Evolutionary conservation across 2,797 vertebrate genomes (phyloP).

Genomic region (Tokudaia tokunoshimensis): DNA sequence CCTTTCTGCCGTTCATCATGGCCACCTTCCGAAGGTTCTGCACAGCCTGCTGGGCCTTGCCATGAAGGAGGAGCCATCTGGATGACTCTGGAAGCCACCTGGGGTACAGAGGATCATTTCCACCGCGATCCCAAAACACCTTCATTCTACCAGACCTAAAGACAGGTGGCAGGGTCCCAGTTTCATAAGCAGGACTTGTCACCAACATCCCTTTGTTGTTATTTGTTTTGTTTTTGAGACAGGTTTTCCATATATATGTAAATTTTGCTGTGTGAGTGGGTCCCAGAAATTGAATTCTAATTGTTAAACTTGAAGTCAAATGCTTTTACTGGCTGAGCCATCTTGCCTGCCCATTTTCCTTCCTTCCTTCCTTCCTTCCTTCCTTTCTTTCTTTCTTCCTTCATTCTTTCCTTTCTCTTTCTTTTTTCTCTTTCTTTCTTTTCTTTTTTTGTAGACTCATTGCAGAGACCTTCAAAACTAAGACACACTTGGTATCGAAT

Average conservation of each 20-base stretch:
- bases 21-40: constrained; percentile 90
- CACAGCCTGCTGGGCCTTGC: constrained; percentile 89
- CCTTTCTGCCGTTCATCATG: constrained; percentile 86
- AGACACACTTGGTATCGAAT: neutral
- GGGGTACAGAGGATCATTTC: neutral
- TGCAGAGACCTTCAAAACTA: neutral
- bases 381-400: neutral
- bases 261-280: neutral
- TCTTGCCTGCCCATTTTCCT: neutral
- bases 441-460: neutral
- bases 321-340: neutral
- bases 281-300: neutral
- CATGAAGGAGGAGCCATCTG: constrained; percentile 92
- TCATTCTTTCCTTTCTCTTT: too few species aligned
- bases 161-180: neutral
- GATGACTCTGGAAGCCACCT: constrained; percentile 95
- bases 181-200: accelerated
- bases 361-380: neutral
- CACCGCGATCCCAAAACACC: neutral
- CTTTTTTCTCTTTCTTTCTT: too few species aligned
- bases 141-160: neutral
- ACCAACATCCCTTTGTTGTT: neutral
- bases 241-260: neutral
- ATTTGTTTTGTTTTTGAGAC: neutral
- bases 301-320: neutral